These are phyloP conservation scores for Thunnus albacares DNA, from an alignment of 2,797 vertebrate species.

Conservation along the genomic window DNA sequence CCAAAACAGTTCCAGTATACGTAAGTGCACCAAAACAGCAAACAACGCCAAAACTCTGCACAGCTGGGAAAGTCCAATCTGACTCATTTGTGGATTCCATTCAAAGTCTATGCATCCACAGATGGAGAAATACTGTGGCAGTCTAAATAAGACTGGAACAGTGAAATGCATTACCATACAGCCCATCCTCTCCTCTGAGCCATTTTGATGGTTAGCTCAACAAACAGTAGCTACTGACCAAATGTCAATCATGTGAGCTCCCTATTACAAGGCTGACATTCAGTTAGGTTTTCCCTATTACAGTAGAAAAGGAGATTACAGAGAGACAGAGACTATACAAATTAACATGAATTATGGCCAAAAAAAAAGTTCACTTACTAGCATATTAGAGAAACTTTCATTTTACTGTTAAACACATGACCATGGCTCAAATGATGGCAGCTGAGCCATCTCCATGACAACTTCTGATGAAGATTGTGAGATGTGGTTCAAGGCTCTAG, in stretches of 20 bases:
- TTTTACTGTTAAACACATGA: no score
- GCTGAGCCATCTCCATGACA: neutral
- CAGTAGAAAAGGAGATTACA: neutral
- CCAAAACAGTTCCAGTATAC: constrained; percentile 72
- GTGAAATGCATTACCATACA: constrained; percentile 46
- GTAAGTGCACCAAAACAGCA: constrained; percentile 60
- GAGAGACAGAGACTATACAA: neutral
- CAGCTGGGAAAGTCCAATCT: constrained; percentile 81
- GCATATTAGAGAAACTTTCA: no score
- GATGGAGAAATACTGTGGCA: constrained; percentile 67
- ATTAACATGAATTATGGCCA: no score
- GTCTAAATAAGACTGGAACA: constrained; percentile 58
- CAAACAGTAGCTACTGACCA: constrained; percentile 38
- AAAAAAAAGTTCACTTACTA: no score
- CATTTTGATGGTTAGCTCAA: constrained; percentile 17
- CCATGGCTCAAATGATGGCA: neutral
- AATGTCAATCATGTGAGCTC: constrained; percentile 30
- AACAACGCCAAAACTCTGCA: constrained; percentile 75
- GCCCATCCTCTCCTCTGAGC: constrained; percentile 18
- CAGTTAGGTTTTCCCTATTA: neutral
- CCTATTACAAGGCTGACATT: constrained; percentile 4
- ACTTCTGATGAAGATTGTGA: neutral
- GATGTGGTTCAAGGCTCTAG: no score
- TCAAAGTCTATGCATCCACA: constrained; percentile 68
- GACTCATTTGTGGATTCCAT: constrained; percentile 78